These are phyloP conservation scores for Chrysopilus asiliformis DNA, from an alignment of 2,888 invertebrate genomes.

Conservation along the genomic window DNA sequence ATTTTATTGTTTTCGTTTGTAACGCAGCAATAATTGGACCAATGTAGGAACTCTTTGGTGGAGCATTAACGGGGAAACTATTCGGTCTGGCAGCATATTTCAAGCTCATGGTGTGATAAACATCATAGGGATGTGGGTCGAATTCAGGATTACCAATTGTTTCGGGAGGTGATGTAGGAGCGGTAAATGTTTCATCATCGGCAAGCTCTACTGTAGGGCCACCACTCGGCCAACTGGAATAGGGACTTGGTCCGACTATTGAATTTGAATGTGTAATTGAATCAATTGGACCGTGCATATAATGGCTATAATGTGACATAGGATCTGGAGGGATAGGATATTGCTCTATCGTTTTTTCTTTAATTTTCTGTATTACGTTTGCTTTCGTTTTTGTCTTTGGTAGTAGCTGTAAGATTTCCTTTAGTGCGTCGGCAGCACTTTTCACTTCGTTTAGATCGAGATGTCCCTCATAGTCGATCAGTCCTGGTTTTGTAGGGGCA, in stretches of 20 bases:
- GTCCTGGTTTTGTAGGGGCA: slow-evolving; percentile 12
- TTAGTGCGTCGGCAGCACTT: slow-evolving; percentile 28
- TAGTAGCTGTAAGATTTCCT: slow-evolving; percentile 29
- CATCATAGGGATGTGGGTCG: slow-evolving; percentile 14
- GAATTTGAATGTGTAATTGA: slow-evolving; percentile 31
- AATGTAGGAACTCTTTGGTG: slow-evolving; percentile 1
- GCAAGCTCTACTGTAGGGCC: slow-evolving; percentile 17
- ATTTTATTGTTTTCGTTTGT: slow-evolving; percentile 2
- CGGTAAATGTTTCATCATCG: neutral
- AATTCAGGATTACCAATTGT: neutral
- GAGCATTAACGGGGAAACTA: neutral
- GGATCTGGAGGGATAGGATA: slow-evolving; percentile 16
- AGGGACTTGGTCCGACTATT: slow-evolving; percentile 28
- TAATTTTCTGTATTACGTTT: slow-evolving; percentile 24
- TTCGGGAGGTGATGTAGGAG: neutral
- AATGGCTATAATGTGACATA: too few relatives aligned
- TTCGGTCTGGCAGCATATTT: slow-evolving; percentile 6
- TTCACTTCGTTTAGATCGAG: slow-evolving; percentile 13
- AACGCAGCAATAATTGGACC: slow-evolving; percentile 5
- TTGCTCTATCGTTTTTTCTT: slow-evolving; percentile 12
- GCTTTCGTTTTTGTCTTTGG: slow-evolving; percentile 18
- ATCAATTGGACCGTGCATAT: slow-evolving; percentile 22
- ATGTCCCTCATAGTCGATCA: slow-evolving; percentile 6
- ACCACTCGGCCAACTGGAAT: neutral
- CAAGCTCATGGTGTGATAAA: slow-evolving; percentile 14